Evolutionary conservation across 2,113 vertebrate species (phyloP).

Genomic region (Elephantulus edwardii): DNA sequence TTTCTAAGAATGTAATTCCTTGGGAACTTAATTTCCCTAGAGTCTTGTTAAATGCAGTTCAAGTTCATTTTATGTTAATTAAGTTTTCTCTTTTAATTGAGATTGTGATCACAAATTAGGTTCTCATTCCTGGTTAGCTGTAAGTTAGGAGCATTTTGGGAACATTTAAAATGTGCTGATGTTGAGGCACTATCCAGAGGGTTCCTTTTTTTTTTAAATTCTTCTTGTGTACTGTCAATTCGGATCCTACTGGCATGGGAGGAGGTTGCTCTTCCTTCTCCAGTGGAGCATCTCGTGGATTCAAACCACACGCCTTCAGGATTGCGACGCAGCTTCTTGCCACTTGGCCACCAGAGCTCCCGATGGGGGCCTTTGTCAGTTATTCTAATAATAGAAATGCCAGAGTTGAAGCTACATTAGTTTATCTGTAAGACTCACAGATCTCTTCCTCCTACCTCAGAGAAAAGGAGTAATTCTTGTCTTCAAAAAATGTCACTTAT

Average conservation of each 20-base stretch:
- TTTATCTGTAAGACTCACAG: not conserved
- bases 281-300: too few species aligned
- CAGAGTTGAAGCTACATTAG: not conserved
- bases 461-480: not conserved
- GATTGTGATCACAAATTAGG: slow-evolving; percentile 43
- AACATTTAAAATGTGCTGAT: not conserved
- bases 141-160: not conserved
- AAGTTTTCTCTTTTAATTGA: slow-evolving; percentile 48
- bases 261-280: too few species aligned
- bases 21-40: slow-evolving; percentile 21
- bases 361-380: too few species aligned
- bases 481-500: too few species aligned
- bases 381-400: not conserved
- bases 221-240: too few species aligned
- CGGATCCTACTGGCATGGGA: too few species aligned
- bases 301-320: too few species aligned
- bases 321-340: too few species aligned
- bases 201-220: too few species aligned
- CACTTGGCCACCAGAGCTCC: too few species aligned
- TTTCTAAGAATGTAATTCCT: slow-evolving; percentile 31
- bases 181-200: too few species aligned
- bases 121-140: not conserved
- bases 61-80: slow-evolving; percentile 47
- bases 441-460: not conserved
- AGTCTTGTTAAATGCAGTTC: not conserved